These are phyloP conservation scores for Loriculus beryllinus DNA, from an alignment of 2,797 vertebrate genomes.

Conservation along the genomic window DNA sequence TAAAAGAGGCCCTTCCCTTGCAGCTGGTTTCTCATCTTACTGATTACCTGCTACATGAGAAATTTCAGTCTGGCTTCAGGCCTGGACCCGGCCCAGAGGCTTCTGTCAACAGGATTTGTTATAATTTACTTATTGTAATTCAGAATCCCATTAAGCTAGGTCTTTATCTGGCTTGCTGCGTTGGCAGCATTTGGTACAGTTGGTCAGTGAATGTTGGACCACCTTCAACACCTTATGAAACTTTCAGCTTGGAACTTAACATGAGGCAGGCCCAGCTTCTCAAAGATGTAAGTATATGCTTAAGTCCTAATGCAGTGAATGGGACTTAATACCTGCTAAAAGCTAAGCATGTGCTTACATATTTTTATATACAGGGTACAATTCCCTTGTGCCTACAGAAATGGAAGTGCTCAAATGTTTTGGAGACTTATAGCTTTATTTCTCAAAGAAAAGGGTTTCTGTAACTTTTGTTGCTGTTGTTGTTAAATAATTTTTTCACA, in stretches of 20 bases:
- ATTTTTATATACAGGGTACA: not conserved
- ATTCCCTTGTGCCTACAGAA: not conserved
- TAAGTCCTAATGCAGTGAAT: conserved; percentile 1
- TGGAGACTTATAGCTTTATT: not conserved
- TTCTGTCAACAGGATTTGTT: conserved; percentile 58
- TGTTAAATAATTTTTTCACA: not conserved
- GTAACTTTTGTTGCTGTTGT: not conserved
- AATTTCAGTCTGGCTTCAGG: conserved; percentile 55
- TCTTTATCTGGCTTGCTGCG: conserved; percentile 33
- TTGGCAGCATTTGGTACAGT: conserved; percentile 3
- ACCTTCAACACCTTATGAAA: conserved; percentile 57
- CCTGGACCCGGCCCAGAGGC: conserved; percentile 33
- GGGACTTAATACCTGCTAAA: conserved; percentile 62
- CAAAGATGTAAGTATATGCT: not conserved
- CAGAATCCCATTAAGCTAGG: conserved; percentile 38
- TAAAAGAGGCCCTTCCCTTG: conserved; percentile 25
- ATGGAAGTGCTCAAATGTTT: not conserved
- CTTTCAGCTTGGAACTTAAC: conserved; percentile 25
- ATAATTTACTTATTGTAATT: conserved; percentile 61
- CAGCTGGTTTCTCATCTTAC: conserved; percentile 62
- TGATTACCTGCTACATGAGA: conserved; percentile 68
- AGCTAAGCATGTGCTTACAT: conserved; percentile 25
- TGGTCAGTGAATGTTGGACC: conserved; percentile 41
- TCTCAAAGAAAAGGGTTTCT: not conserved
- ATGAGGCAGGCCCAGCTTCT: not conserved